These are phyloP conservation scores for Panthera uncia DNA, from an alignment of 2,113 vertebrate species.

Conservation along the genomic window DNA sequence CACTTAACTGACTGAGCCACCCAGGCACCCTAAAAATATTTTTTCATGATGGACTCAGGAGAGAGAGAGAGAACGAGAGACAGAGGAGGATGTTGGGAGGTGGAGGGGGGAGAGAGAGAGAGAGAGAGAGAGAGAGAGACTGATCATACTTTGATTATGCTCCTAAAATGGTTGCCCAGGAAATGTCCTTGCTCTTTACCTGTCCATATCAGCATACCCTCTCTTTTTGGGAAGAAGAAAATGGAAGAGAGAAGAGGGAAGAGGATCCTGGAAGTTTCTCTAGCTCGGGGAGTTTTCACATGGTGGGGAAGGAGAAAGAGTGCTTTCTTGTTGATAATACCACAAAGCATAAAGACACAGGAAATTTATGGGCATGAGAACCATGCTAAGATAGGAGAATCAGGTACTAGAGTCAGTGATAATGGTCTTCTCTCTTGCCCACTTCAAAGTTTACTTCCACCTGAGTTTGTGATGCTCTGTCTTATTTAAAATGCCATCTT, in stretches of 20 bases:
- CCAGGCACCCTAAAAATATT: background rate
- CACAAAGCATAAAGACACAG: background rate
- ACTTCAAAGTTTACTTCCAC: background rate
- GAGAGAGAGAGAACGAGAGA: background rate
- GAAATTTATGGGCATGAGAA: too few relatives aligned
- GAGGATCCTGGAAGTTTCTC: background rate
- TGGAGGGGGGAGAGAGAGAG: background rate
- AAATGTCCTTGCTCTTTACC: background rate
- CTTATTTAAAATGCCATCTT: background rate
- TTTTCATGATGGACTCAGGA: background rate
- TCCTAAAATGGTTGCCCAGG: background rate
- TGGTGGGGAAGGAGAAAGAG: background rate
- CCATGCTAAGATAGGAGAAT: background rate
- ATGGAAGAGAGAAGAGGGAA: background rate
- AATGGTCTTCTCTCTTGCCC: fast-evolving
- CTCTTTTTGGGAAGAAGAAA: background rate
- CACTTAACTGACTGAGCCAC: too few relatives aligned
- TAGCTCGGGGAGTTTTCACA: background rate
- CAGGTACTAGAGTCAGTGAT: background rate
- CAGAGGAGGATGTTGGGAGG: background rate
- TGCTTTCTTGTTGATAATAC: background rate
- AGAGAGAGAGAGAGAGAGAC: background rate
- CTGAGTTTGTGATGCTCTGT: background rate
- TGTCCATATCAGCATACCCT: background rate
- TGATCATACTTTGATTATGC: background rate